Percentiles rank a stretch among this genome's conserved stretches.
These are phyloP conservation scores for Aphidius gifuensis DNA, from an alignment of 1,140 invertebrate species.

Conservation along the genomic window DNA sequence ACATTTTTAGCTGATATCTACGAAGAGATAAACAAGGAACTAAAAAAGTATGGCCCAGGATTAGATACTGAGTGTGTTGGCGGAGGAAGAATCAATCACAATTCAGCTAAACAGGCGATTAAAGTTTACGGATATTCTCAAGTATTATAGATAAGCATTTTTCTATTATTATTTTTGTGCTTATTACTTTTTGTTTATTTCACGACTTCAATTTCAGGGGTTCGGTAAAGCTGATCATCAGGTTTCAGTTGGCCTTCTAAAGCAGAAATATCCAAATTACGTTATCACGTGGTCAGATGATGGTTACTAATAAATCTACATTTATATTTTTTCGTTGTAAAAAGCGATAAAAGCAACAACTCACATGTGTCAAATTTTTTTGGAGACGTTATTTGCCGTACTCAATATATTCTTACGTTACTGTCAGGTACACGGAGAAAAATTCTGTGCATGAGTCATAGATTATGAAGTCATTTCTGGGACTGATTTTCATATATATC, in stretches of 20 bases:
- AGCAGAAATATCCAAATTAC: conserved; percentile 72
- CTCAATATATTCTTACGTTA: no score
- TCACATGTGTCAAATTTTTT: no score
- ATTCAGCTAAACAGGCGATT: conserved; percentile 69
- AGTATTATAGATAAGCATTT: conserved; percentile 44
- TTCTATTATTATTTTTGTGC: neutral
- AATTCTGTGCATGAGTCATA: no score
- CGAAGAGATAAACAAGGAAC: conserved; percentile 57
- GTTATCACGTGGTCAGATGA: conserved; percentile 76
- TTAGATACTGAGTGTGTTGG: conserved; percentile 74
- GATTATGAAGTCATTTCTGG: no score
- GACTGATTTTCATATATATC: no score
- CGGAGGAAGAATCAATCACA: conserved; percentile 80
- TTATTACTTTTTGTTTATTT: conserved; percentile 8
- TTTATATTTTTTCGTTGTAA: no score
- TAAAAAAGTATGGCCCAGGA: conserved; percentile 46
- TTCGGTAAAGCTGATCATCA: conserved; percentile 84
- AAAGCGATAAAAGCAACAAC: no score
- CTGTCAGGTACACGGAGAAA: no score
- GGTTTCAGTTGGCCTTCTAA: conserved; percentile 69
- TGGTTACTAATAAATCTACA: conserved; percentile 60
- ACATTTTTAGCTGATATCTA: conserved; percentile 64
- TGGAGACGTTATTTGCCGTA: no score
- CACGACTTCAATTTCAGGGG: conserved; percentile 55
- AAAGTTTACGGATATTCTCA: conserved; percentile 87